Conservation (phyloP, 2,113 vertebrate genomes). For the Lanius collurio region DNA sequence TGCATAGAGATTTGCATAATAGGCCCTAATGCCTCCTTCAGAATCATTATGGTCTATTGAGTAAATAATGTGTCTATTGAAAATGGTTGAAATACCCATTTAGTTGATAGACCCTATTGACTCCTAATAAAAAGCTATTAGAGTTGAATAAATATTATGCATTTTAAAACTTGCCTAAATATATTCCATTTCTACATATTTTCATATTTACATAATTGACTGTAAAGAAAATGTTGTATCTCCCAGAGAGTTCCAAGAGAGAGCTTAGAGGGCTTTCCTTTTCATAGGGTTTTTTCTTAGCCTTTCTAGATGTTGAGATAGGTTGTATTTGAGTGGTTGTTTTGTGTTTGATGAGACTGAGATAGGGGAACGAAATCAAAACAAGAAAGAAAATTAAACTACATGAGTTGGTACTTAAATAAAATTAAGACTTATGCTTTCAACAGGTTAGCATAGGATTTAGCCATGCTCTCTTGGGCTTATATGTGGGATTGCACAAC, state of each 20-base stretch:
- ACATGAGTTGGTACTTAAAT: slow-evolving; percentile 19
- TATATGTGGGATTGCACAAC: not conserved
- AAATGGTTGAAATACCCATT: slow-evolving; percentile 62
- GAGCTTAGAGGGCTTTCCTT: not conserved
- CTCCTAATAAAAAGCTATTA: slow-evolving; percentile 66
- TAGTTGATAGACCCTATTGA: slow-evolving; percentile 62
- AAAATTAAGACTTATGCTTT: slow-evolving; percentile 8
- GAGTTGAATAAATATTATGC: slow-evolving; percentile 65
- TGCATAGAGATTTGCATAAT: slow-evolving; percentile 60
- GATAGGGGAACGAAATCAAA: not conserved
- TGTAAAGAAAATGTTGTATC: slow-evolving; percentile 27
- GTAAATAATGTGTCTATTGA: slow-evolving; percentile 62
- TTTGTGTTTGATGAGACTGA: not conserved
- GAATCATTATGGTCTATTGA: slow-evolving; percentile 66
- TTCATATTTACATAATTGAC: slow-evolving; percentile 48
- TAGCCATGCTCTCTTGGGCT: not conserved
- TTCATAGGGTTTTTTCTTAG: not conserved
- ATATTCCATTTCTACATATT: slow-evolving; percentile 53
- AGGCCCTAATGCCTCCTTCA: slow-evolving; percentile 63
- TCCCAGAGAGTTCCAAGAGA: not conserved
- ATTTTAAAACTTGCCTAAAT: slow-evolving; percentile 58
- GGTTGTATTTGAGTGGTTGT: not conserved
- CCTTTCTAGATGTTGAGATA: not conserved
- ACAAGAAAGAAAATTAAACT: slow-evolving; percentile 26
- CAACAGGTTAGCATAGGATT: not conserved